Evolutionary conservation across 1,140 invertebrate genomes (phyloP).

Genomic region (Drosophila repleta): DNA sequence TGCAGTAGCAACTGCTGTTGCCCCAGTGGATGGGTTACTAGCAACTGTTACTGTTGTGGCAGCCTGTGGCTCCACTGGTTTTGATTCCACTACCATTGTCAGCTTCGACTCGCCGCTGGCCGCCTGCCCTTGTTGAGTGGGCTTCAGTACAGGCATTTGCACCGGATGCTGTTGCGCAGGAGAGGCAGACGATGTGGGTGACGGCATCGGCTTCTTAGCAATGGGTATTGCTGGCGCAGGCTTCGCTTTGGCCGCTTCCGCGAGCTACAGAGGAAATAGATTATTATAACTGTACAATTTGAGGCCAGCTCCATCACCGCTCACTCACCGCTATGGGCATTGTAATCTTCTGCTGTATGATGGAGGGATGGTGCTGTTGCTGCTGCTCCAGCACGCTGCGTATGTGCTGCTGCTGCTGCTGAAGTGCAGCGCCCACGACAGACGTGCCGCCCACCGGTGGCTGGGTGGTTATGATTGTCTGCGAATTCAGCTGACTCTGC

Average conservation of each 20-base stretch:
- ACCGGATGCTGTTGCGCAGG: conserved; percentile 9
- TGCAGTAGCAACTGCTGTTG: conserved; percentile 33
- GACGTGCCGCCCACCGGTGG: conserved; percentile 13
- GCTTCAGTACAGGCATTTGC: conserved; percentile 35
- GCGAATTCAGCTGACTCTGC: conserved; percentile 76
- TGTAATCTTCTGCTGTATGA: conserved; percentile 71
- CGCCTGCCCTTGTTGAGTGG: conserved; percentile 3
- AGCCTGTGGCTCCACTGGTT: conserved; percentile 26
- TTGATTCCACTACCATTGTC: conserved; percentile 19
- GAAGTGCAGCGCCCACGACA: conserved; percentile 19
- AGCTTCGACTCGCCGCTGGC: conserved; percentile 26
- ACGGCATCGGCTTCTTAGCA: conserved; percentile 49
- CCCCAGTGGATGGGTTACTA: background rate
- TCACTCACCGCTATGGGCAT: conserved; percentile 54
- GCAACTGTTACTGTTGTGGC: background rate
- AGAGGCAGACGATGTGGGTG: background rate
- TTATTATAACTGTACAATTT: no score
- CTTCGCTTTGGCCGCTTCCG: conserved; percentile 48
- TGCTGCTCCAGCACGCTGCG: conserved; percentile 60
- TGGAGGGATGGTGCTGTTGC: conserved; percentile 71
- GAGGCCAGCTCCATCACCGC: no score
- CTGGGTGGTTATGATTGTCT: conserved; percentile 79
- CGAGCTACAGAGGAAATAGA: conserved; percentile 28
- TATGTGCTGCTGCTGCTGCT: conserved; percentile 69
- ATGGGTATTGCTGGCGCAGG: conserved; percentile 2